Conservation (phyloP, 2,888 invertebrate genomes). For the Bembecia ichneumoniformis region DNA sequence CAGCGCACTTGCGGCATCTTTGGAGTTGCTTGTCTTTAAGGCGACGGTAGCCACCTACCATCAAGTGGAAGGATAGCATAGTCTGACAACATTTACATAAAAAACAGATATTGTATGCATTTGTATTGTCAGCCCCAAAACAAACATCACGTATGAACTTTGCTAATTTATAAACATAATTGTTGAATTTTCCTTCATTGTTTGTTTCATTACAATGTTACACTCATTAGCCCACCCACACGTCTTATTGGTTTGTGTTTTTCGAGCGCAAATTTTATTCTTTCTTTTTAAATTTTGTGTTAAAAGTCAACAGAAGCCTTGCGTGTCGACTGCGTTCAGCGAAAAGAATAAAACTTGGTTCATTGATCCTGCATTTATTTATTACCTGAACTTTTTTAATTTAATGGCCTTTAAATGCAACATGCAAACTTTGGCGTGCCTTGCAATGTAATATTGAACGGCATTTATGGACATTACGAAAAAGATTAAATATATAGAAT, state of each 20-base stretch:
- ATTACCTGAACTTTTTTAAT: constrained; percentile 13
- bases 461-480: too few species aligned
- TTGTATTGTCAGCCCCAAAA: too few species aligned
- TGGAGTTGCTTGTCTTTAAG: too few species aligned
- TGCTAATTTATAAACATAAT: too few species aligned
- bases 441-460: neutral
- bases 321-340: constrained; percentile 9
- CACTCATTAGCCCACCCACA: constrained; percentile 7
- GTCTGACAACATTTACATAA: too few species aligned
- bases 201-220: constrained; percentile 2
- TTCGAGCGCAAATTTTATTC: neutral
- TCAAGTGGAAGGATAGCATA: too few species aligned
- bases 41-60: too few species aligned
- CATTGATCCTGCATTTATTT: constrained; percentile 10
- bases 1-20: too few species aligned
- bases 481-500: too few species aligned
- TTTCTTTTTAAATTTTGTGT: constrained; percentile 3
- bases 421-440: neutral
- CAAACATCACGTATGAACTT: too few species aligned
- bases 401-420: constrained; percentile 6
- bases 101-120: too few species aligned
- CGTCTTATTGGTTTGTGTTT: neutral
- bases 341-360: constrained; percentile 6
- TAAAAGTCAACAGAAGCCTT: constrained; percentile 12
- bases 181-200: neutral